Base-by-base conservation (phyloP, 2,797 vertebrate species). In the Eurystomus glaucurus region DNA sequence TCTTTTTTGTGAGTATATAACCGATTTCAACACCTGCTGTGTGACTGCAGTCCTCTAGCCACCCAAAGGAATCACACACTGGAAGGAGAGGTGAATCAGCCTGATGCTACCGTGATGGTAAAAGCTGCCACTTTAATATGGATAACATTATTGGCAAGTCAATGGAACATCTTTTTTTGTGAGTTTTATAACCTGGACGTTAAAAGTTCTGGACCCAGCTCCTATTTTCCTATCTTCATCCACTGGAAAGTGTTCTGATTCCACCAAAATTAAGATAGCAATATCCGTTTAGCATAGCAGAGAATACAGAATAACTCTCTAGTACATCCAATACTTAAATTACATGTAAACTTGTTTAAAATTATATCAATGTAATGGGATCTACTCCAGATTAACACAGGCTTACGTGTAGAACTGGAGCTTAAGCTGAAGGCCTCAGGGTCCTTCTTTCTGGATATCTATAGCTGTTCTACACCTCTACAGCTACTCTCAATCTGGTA, bases 371-470 rank as follows among this genome's bases (percentile, higher is more conserved):
- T 16, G 37, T 51, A 52, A 61, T 9, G 29, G 41, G 33, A 90
- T 61, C 51, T 70, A 37, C 39, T 87, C 21, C 41, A 69, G 52
- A 90, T 75, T 83, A 85, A 70, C 25, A 65, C 1, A 46, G 16
- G 11, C 8, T 1, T 70, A 75, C 88, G 1, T 2, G 0, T 4
- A 83, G 76, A 75, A 81, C 57, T 65, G 61, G 26, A 75, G 15
- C 3, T 68, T 76, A 95, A 83, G 1, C 3, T n/a, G 48, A 80
- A 77, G 45, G 89, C 84, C 81, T 81, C 90, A 68, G 61, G 89
- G 84, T 93, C 65, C 76, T 85, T 89, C 66, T 72, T 94, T 90
- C 85, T 68, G 76, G 50, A 84, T 92, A 11, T 35, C 52, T 82
- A 6, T 6, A 76, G 33, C 54, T 80, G 28, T 74, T 70, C 33